Base-by-base conservation (phyloP, 2,888 invertebrate genomes). In the Dolichopus griseipennis region DNA sequence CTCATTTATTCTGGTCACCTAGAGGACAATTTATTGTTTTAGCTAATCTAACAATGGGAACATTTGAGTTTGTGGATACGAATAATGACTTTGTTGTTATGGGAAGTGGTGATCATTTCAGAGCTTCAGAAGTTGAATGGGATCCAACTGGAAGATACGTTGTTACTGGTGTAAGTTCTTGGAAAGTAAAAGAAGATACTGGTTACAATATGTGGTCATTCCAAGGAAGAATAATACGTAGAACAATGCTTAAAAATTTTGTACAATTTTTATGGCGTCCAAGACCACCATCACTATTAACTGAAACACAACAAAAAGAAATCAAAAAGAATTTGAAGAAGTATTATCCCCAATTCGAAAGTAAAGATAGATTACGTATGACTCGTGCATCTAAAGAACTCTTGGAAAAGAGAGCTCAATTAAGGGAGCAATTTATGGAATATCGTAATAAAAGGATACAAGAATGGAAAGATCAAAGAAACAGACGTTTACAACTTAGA, bases 131-230 rank as follows among this genome's bases (percentile, higher is more conserved):
- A 78, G 94, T 98, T 1, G 97, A 97, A 80, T 99, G 99, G 99
- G 99, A 99, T 83, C 98, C 99, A 1, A 99, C 98, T 4, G 99
- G 99, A 1, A 88, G 99, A 71, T 99, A 95, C 78, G 95, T 99
- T 18, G 92, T 93, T 67, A 96, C 97, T 0, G 94, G 92, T 1
- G 96, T 97, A 21, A 96, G 96, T 1, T 91, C 91, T 71, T 97
- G 97, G 90, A 97, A 95, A 77, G 93, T 94, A 71, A 97, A 95
- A 83, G 95, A 95, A 74, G 92, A 92, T 79, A 84, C 85, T 70
- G 97, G 96, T 2, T 99, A 95, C 83, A 95, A 96, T 87, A 89
- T 99, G 77, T 97, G 97, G 92, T 95, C 95, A 52, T 98, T 99
- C 90, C 98, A 99, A 84, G 89, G 89, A 65, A 87, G 88, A 77